Conservation (phyloP, 2,797 vertebrate genomes). For the Peromyscus aztecus region DNA sequence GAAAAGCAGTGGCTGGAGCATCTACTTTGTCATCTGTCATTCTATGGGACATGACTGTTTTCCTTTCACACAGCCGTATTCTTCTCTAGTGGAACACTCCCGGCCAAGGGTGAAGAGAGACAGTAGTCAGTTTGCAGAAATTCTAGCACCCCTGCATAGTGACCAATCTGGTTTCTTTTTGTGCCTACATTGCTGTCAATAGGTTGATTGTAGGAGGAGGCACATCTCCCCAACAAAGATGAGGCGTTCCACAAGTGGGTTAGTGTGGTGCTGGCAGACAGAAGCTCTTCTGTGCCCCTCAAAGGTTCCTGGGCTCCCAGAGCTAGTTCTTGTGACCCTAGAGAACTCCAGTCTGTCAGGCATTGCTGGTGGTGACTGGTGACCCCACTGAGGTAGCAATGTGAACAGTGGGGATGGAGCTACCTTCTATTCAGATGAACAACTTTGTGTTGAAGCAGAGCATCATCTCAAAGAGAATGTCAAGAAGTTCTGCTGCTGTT, state of each 20-base stretch:
- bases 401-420: neutral
- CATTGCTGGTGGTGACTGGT: neutral
- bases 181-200: neutral
- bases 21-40: neutral
- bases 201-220: neutral
- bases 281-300: neutral
- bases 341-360: neutral
- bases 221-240: neutral
- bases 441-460: neutral
- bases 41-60: neutral
- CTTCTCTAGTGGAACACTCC: neutral
- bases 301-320: neutral
- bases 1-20: neutral
- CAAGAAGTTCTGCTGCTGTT: neutral
- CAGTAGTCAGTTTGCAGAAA: neutral
- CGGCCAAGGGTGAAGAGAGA: neutral
- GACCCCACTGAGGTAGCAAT: neutral
- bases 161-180: neutral
- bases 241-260: neutral
- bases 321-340: neutral
- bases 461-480: neutral
- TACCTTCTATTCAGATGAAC: neutral
- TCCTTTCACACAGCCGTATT: neutral
- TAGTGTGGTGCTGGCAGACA: neutral
- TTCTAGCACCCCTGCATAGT: neutral